phyloP scores from a whole-genome alignment of 1,140 invertebrate species.

The Drosophila melanogaster region Release_6_plus_ISO1_MT NT_037436.4:16835001-16835500 shows the following conservation, averaged over 20 bases:
- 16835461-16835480: conserved; percentile 20
- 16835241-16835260: conserved; percentile 36
- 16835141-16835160: conserved; percentile 62
- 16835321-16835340: conserved; percentile 62
- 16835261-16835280: conserved; percentile 34
- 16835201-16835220: conserved; percentile 50
- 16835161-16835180: conserved; percentile 72
- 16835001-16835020: conserved; percentile 59
- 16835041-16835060: conserved; percentile 44
- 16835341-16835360: conserved; percentile 73
- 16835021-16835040: conserved; percentile 21
- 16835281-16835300: conserved; percentile 33
- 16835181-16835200: conserved; percentile 67
- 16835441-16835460: conserved; percentile 52
- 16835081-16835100: conserved; percentile 71
- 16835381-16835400: conserved; percentile 10
- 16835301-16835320: conserved; percentile 25
- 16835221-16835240: conserved; percentile 48
- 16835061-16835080: conserved; percentile 44
- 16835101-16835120: conserved; percentile 67
- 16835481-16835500: conserved; percentile 11
- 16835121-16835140: conserved; percentile 29
- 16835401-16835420: conserved; percentile 58
- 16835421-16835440: conserved; percentile 70
- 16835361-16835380: conserved; percentile 57